Evolutionary conservation across 2,888 invertebrate genomes (phyloP).

Genomic region (Lissonota sp.): DNA sequence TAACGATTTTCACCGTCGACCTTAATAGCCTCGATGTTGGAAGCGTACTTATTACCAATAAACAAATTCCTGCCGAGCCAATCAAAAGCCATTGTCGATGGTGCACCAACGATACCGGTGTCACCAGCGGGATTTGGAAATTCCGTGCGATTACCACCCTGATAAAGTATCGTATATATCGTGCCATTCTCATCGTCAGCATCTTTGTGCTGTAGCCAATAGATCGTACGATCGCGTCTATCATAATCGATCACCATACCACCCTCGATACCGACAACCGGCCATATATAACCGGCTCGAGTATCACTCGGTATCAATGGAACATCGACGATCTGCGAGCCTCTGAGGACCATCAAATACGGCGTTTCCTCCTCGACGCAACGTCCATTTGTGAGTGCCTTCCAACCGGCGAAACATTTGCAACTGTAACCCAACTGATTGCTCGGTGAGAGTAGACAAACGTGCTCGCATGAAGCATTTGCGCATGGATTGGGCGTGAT

Average conservation of each 20-base stretch:
- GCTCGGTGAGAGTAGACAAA: slow-evolving; percentile 95
- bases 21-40: slow-evolving; percentile 95
- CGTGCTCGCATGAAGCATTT: slow-evolving; percentile 91
- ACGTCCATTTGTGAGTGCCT: slow-evolving; percentile 87
- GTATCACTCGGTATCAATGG: slow-evolving; percentile 91
- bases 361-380: slow-evolving; percentile 94
- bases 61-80: slow-evolving; percentile 98
- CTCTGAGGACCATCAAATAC: slow-evolving; percentile 95
- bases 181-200: slow-evolving; percentile 93
- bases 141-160: slow-evolving; percentile 93
- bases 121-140: slow-evolving; percentile 89
- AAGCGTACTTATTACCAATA: slow-evolving; percentile 94
- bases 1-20: slow-evolving; percentile 94
- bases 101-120: slow-evolving; percentile 95
- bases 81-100: slow-evolving; percentile 96
- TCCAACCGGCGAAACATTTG: slow-evolving; percentile 95
- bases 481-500: slow-evolving; percentile 91
- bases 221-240: slow-evolving; percentile 92
- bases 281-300: slow-evolving; percentile 91
- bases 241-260: slow-evolving; percentile 97
- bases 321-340: slow-evolving; percentile 92
- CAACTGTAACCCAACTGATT: slow-evolving; percentile 91
- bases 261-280: slow-evolving; percentile 94
- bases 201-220: slow-evolving; percentile 92
- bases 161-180: slow-evolving; percentile 92